Percentiles rank a stretch among this genome's conserved stretches.
Conservation (phyloP, 2,888 invertebrate genomes). For the Desoria tigrina region DNA sequence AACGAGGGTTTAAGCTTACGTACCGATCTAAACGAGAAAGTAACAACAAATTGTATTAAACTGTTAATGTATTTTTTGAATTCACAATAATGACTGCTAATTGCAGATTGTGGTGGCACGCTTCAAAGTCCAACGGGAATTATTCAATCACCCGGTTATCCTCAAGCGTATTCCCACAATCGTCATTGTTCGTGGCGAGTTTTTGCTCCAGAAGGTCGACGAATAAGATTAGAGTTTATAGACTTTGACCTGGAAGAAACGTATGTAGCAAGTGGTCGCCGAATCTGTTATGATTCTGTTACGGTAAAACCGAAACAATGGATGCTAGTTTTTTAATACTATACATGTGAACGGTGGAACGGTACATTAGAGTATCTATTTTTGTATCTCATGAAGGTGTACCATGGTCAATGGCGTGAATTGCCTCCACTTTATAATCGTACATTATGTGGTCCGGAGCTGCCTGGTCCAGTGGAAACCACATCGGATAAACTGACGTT, state of each 20-base stretch:
- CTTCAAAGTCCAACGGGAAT: constrained; percentile 67
- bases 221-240: constrained; percentile 66
- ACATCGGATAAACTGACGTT: constrained; percentile 67
- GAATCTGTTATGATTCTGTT: constrained; percentile 38
- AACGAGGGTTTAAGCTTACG: constrained; percentile 65
- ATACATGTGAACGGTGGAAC: too few relatives aligned
- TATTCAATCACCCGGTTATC: constrained; percentile 71
- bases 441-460: constrained; percentile 55
- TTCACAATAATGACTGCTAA: not conserved
- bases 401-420: constrained; percentile 29
- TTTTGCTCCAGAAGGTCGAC: constrained; percentile 65
- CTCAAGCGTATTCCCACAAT: constrained; percentile 58
- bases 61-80: not conserved
- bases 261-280: constrained; percentile 10
- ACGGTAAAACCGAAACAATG: too few relatives aligned
- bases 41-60: constrained; percentile 55
- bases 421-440: constrained; percentile 40
- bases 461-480: constrained; percentile 62
- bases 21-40: constrained; percentile 63
- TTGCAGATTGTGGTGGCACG: constrained; percentile 68
- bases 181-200: constrained; percentile 71
- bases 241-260: constrained; percentile 63
- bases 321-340: not conserved
- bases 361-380: too few relatives aligned
- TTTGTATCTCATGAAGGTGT: constrained; percentile 24